Base-by-base conservation (phyloP, 2,888 invertebrate species). In the Diogma glabrata region DNA sequence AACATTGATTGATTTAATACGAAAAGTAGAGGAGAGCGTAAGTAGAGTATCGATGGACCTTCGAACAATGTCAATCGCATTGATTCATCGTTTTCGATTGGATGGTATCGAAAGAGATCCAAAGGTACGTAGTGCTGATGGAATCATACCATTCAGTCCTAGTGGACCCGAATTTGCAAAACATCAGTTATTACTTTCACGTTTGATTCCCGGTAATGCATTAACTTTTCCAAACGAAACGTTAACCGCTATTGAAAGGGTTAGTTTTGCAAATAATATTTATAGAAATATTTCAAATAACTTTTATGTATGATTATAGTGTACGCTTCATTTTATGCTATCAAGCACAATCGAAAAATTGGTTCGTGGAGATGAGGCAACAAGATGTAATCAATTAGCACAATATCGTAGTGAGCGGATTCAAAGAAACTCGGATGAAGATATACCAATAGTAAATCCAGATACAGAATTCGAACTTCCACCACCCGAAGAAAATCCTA, bases 281-380 rank as follows among this genome's bases (percentile, higher is more conserved):
- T 4, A 47, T 24, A 19, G 2, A 30, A 30, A 30, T 6, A 5
- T 22, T 50, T 16, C 10, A 17, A 17, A n/a, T 33, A 24, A 17
- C 3, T 45, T 43, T 10, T n/a, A n/a, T n/a, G n/a, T 45, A 51
- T 57, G 60, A n/a, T n/a, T 28, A 10, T 63, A 84, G 84, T 88
- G 87, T 61, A 76, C 82, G 2, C 67, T 88, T 23, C 87, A 88
- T 64, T 78, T 80, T 54, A 84, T 88, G 82, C 62, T 87, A 24
- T 87, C 87, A 2, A 81, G 77, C 48, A 79, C 82, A 1, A 75
- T 84, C 12, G 82, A 85, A 57, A 69, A 70, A 0, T 70, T 74
- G 24, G 61, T 75, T 38, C 75, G 86, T 47, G 80, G 78, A 1
- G 84, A 86, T 59, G 86, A 87, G 65, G 71, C 65, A 43, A 68